Evolutionary conservation across 1,140 invertebrate species (phyloP).

Genomic region (Drosophila willistoni): DNA sequence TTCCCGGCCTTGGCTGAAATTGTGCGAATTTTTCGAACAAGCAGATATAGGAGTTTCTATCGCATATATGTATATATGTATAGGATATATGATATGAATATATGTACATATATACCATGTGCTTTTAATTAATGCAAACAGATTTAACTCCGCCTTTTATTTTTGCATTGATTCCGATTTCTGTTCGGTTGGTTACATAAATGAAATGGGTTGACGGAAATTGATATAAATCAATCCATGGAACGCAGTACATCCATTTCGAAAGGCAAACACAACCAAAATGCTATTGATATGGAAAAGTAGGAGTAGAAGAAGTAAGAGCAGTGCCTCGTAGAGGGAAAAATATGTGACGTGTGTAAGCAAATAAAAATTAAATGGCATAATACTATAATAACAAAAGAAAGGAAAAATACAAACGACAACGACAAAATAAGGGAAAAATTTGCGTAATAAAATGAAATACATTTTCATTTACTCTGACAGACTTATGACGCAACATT

Average conservation of each 20-base stretch:
- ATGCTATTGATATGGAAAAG: constrained; percentile 5
- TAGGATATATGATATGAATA: neutral
- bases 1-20: constrained; percentile 35
- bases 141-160: constrained; percentile 65
- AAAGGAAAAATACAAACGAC: neutral
- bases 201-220: constrained; percentile 71
- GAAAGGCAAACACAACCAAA: constrained; percentile 5
- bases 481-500: constrained; percentile 50
- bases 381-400: constrained; percentile 27
- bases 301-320: neutral
- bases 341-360: constrained; percentile 27
- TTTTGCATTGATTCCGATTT: constrained; percentile 6
- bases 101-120: constrained; percentile 28
- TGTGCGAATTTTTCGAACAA: neutral
- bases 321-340: neutral
- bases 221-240: constrained; percentile 78
- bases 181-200: constrained; percentile 57
- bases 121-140: constrained; percentile 80
- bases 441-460: constrained; percentile 26
- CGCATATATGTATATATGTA: neutral
- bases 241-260: constrained; percentile 1
- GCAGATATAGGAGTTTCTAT: neutral
- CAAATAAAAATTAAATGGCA: constrained; percentile 75
- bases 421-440: neutral
- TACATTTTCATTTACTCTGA: constrained; percentile 12